These are phyloP conservation scores for Eurytemora carolleeae DNA, from an alignment of 1,140 invertebrate species.

Conservation along the genomic window DNA sequence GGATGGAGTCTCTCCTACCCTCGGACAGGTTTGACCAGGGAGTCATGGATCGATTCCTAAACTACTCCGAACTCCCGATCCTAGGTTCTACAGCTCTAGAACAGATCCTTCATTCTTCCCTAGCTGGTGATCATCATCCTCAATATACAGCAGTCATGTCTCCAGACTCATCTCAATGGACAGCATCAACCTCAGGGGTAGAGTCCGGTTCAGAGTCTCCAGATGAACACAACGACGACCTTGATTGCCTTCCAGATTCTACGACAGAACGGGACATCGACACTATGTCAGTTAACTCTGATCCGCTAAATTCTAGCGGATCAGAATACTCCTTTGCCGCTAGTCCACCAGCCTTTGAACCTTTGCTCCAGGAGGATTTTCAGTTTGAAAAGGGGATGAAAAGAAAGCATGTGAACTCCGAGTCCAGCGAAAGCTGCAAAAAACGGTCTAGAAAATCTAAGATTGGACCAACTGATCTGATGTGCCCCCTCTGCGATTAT, in stretches of 20 bases:
- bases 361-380: no score
- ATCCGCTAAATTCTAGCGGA: background rate
- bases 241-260: background rate
- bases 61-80: background rate
- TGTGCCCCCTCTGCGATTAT: constrained; percentile 12
- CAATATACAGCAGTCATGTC: no score
- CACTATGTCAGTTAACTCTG: background rate
- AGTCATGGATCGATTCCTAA: background rate
- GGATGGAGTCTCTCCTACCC: no score
- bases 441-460: constrained; percentile 5
- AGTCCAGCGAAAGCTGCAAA: background rate
- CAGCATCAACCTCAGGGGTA: background rate
- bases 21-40: no score
- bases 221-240: background rate
- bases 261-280: background rate
- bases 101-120: no score
- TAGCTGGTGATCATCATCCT: no score
- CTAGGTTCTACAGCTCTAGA: background rate
- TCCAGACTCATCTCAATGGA: background rate
- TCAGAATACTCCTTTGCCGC: background rate
- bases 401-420: background rate
- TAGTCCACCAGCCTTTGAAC: background rate
- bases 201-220: background rate
- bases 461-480: constrained; percentile 1
- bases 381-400: background rate